A percentile compares a stretch with the other conserved stretches of the same genome.
These are phyloP conservation scores for Pseudopleuronectes americanus DNA, from an alignment of 2,797 vertebrate species.

Conservation along the genomic window DNA sequence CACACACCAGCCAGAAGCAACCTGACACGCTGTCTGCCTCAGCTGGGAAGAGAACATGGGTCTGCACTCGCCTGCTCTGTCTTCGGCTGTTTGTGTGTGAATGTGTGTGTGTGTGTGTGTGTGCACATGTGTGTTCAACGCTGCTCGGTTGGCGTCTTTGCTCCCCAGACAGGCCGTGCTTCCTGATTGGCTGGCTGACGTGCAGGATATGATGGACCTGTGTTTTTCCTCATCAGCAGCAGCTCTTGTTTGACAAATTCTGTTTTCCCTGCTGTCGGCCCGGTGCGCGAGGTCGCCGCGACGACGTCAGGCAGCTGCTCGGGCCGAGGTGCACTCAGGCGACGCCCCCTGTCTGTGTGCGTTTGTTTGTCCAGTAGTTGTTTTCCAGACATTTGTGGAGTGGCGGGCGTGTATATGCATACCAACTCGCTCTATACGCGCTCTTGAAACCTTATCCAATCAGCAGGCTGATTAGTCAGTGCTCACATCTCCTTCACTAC, in stretches of 20 bases:
- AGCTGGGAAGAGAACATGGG: slow-evolving; percentile 37
- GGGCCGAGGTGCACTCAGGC: not conserved
- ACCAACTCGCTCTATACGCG: not conserved
- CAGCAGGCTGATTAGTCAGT: slow-evolving; percentile 57
- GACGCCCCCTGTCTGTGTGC: not conserved
- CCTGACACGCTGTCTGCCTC: slow-evolving; percentile 46
- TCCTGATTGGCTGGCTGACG: slow-evolving; percentile 63
- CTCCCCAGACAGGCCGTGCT: slow-evolving; percentile 50
- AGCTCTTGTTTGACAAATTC: slow-evolving; percentile 76
- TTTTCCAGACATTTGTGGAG: slow-evolving; percentile 48
- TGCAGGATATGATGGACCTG: slow-evolving; percentile 62
- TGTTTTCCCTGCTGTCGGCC: slow-evolving; percentile 75
- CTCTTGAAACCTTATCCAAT: slow-evolving; percentile 37
- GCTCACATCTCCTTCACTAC: slow-evolving; percentile 44
- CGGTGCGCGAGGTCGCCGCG: slow-evolving; percentile 25
- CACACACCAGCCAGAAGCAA: slow-evolving; percentile 65
- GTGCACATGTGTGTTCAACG: not conserved
- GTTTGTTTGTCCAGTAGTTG: slow-evolving; percentile 19
- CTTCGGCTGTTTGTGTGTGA: slow-evolving; percentile 25
- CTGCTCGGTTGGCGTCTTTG: slow-evolving; percentile 48
- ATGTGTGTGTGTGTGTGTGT: slow-evolving; percentile 19
- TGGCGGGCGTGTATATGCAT: not conserved
- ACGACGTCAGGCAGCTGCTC: slow-evolving; percentile 69
- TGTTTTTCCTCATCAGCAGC: slow-evolving; percentile 77
- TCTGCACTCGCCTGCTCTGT: slow-evolving; percentile 34